Percentiles rank a stretch among this genome's conserved stretches.
Evolutionary conservation across 2,113 vertebrate genomes (phyloP).

Genomic region (Megatriorchis doriae): DNA sequence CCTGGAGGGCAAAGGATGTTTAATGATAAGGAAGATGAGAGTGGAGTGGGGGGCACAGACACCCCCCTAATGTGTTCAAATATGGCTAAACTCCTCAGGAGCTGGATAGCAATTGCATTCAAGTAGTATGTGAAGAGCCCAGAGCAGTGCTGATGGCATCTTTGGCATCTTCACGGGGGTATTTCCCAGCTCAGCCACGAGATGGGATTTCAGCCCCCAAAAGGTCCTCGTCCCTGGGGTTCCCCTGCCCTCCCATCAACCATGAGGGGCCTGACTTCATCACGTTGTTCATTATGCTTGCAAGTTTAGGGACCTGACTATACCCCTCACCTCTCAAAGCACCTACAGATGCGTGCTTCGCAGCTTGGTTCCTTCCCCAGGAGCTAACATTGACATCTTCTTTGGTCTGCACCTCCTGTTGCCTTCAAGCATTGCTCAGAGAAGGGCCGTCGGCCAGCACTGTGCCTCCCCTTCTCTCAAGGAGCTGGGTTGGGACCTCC

Average conservation of each 20-base stretch:
- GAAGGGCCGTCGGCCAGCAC: fast-evolving
- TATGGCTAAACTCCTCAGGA: background rate
- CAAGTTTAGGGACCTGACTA: background rate
- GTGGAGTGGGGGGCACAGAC: background rate
- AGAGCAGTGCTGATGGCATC: background rate
- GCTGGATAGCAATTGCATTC: background rate
- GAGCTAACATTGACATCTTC: fast-evolving
- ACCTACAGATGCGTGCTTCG: background rate
- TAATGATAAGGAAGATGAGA: background rate
- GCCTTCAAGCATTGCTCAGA: background rate
- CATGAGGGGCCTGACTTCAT: background rate
- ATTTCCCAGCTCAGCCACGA: background rate
- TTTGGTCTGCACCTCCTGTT: fast-evolving
- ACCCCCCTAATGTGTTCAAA: background rate
- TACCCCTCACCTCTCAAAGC: background rate
- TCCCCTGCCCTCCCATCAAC: background rate
- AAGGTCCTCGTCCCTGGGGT: background rate
- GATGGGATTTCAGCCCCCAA: background rate
- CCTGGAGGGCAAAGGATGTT: background rate
- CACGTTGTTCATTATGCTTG: background rate
- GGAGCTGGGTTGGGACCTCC: background rate
- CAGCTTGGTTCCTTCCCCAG: background rate
- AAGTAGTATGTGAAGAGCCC: background rate
- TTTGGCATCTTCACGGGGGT: background rate
- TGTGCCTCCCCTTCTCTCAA: fast-evolving